These are phyloP conservation scores for Chrysocyon brachyurus DNA, from an alignment of 2,797 vertebrate genomes.

Conservation along the genomic window DNA sequence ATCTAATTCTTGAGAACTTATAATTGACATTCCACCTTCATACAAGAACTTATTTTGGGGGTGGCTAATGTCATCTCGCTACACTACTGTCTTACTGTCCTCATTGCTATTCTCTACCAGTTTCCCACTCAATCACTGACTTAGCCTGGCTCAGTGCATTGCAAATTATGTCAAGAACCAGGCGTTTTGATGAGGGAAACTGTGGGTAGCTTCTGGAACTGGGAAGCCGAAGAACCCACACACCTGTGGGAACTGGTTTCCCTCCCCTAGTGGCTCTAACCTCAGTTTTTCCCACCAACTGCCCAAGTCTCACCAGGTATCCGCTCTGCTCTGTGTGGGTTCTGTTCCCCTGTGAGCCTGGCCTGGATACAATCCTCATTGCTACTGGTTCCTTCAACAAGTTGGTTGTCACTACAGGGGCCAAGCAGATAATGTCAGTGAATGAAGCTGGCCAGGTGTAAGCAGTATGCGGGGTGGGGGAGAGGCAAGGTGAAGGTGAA, in stretches of 20 bases:
- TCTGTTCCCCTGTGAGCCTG: background rate
- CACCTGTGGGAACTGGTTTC: background rate
- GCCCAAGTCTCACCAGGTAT: background rate
- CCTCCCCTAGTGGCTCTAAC: background rate
- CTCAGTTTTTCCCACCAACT: background rate
- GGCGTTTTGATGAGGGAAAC: background rate
- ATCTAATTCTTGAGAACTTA: slow-evolving; percentile 9
- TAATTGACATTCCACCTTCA: background rate
- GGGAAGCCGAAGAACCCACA: background rate
- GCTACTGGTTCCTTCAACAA: background rate
- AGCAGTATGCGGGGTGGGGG: background rate
- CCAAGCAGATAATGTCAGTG: background rate
- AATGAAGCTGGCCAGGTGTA: background rate
- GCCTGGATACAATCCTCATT: background rate
- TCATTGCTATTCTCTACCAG: background rate
- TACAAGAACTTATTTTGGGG: background rate
- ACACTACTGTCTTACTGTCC: background rate
- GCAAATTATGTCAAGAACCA: background rate
- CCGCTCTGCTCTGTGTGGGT: background rate
- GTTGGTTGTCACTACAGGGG: background rate
- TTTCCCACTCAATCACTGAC: background rate
- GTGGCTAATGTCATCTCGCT: background rate
- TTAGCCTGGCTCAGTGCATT: background rate
- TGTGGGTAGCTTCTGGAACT: background rate
- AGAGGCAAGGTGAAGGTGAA: background rate